Conservation (phyloP, 2,113 vertebrate genomes). For the Cyprinodon tularosa region DNA sequence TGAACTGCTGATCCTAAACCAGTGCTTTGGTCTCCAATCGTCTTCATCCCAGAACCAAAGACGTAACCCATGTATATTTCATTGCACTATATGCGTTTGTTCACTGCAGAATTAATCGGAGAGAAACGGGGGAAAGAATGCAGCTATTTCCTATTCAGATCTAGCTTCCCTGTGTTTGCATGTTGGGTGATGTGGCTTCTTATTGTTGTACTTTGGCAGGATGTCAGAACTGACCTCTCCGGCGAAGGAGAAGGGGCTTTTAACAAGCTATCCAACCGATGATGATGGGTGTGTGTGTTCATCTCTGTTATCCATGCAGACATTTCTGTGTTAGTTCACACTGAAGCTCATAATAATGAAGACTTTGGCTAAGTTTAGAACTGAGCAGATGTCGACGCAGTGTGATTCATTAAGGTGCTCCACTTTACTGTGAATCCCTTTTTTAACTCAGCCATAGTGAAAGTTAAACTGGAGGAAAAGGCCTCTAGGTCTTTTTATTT, state of each 20-base stretch:
- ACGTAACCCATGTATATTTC: background rate
- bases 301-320: background rate
- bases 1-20: background rate
- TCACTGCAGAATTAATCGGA: background rate
- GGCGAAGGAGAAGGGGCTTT: conserved; percentile 15
- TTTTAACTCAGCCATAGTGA: conserved; percentile 31
- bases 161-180: background rate
- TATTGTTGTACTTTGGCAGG: conserved; percentile 50
- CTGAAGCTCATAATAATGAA: conserved; percentile 46
- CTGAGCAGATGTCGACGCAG: conserved; percentile 50
- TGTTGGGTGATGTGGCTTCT: conserved; percentile 22
- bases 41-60: background rate
- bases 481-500: background rate
- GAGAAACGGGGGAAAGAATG: background rate
- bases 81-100: background rate
- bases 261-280: conserved; percentile 3
- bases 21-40: background rate
- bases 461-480: conserved; percentile 21
- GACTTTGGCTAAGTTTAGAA: conserved; percentile 33
- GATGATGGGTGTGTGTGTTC: conserved; percentile 3
- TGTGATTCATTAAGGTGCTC: conserved; percentile 51
- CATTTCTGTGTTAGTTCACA: conserved; percentile 15
- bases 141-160: too few species aligned
- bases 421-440: conserved; percentile 41
- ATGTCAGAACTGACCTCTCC: conserved; percentile 29